Conservation (phyloP, 2,797 vertebrate genomes). For the Hyperoplus immaculatus region DNA sequence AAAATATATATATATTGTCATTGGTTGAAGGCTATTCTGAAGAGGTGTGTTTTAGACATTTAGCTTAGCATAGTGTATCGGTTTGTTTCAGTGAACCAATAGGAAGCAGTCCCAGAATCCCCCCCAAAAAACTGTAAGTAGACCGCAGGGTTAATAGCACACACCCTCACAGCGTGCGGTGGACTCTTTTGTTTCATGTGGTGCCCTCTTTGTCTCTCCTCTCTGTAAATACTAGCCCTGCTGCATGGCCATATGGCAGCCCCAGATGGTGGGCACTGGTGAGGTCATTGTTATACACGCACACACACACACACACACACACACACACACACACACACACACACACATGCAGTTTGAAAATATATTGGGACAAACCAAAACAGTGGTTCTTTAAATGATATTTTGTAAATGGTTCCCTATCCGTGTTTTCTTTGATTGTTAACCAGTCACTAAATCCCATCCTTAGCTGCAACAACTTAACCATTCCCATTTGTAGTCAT, state of each 20-base stretch:
- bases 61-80: too few species aligned
- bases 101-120: too few species aligned
- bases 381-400: not conserved
- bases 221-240: conserved; percentile 34
- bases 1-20: too few species aligned
- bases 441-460: not conserved
- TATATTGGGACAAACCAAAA: conserved; percentile 15
- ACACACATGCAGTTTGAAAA: conserved; percentile 22
- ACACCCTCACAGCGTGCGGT: conserved; percentile 13
- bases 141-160: conserved; percentile 10
- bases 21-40: too few species aligned
- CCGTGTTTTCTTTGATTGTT: not conserved
- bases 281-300: conserved; percentile 43
- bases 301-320: conserved; percentile 13
- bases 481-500: not conserved
- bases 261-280: conserved; percentile 69
- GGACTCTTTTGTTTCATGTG: conserved; percentile 32
- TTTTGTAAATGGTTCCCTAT: not conserved
- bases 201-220: conserved; percentile 11
- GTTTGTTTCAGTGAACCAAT: too few species aligned
- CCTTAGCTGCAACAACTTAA: not conserved
- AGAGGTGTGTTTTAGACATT: too few species aligned
- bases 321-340: conserved; percentile 20
- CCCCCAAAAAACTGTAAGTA: not conserved
- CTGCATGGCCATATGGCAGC: conserved; percentile 64